A percentile compares a stretch with the other conserved stretches of the same genome.
Conservation (phyloP, 2,888 invertebrate genomes). For the Philereme vetulata region DNA sequence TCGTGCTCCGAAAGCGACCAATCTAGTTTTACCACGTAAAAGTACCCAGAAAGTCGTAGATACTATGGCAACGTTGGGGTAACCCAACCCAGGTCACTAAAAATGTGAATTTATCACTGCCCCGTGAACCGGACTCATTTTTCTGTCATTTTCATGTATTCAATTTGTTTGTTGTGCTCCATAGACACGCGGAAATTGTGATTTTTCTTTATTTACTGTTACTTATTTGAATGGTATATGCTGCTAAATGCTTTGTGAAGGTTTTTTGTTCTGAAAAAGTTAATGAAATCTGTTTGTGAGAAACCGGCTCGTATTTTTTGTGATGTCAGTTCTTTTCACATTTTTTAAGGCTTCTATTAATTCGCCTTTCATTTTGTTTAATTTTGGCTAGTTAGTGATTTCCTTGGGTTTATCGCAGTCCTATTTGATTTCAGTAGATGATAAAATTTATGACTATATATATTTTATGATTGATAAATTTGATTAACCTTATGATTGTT, state of each 20-base stretch:
- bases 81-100: conserved; percentile 25
- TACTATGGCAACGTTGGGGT: background rate
- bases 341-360: conserved; percentile 8
- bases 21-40: conserved; percentile 5
- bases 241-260: conserved; percentile 36
- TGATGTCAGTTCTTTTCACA: conserved; percentile 8
- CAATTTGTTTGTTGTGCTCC: conserved; percentile 49
- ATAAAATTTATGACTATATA: too few species aligned
- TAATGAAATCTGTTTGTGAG: conserved; percentile 30
- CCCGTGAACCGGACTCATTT: conserved; percentile 39
- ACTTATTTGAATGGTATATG: conserved; percentile 36
- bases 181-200: conserved; percentile 56
- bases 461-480: too few species aligned
- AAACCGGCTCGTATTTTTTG: conserved; percentile 27
- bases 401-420: background rate
- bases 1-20: too few species aligned
- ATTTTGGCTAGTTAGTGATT: background rate
- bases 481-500: too few species aligned
- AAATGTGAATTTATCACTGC: conserved; percentile 32
- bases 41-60: conserved; percentile 7
- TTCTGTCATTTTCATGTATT: conserved; percentile 48
- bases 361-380: background rate
- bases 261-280: conserved; percentile 32
- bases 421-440: too few species aligned
- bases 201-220: conserved; percentile 47